Conservation (phyloP, 2,888 invertebrate species). For the Coleophora flavipennella region DNA sequence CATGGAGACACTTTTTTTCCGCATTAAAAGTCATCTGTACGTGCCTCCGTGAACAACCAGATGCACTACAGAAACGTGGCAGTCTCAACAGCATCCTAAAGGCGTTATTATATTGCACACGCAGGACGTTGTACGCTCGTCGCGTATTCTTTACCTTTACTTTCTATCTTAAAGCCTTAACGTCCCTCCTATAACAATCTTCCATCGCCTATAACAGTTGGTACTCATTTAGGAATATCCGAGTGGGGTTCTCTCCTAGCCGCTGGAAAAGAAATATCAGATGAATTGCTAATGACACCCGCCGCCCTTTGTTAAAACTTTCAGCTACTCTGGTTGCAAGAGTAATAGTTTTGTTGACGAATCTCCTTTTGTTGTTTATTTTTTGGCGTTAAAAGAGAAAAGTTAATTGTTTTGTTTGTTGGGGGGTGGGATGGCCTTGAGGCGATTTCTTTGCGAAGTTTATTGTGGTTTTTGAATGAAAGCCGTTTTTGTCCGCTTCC, state of each 20-base stretch:
- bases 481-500: too few relatives aligned
- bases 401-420: too few relatives aligned
- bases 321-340: not conserved
- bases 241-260: conserved; percentile 25
- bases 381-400: too few relatives aligned
- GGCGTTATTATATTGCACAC: too few relatives aligned
- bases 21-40: not conserved
- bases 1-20: not conserved
- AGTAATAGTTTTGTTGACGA: too few relatives aligned
- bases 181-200: not conserved
- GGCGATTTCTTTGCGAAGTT: too few relatives aligned
- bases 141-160: too few relatives aligned
- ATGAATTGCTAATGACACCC: conserved; percentile 47
- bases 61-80: not conserved
- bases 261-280: conserved; percentile 31
- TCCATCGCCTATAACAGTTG: conserved; percentile 23
- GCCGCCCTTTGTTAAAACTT: not conserved
- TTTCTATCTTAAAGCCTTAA: not conserved
- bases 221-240: conserved; percentile 36
- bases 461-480: too few relatives aligned
- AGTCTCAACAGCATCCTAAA: too few relatives aligned
- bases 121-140: too few relatives aligned
- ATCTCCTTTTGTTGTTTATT: too few relatives aligned
- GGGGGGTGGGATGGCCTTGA: too few relatives aligned
- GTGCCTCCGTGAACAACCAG: not conserved